Base-by-base conservation (phyloP, 2,797 vertebrate genomes). In the Galaxias olidus region DNA sequence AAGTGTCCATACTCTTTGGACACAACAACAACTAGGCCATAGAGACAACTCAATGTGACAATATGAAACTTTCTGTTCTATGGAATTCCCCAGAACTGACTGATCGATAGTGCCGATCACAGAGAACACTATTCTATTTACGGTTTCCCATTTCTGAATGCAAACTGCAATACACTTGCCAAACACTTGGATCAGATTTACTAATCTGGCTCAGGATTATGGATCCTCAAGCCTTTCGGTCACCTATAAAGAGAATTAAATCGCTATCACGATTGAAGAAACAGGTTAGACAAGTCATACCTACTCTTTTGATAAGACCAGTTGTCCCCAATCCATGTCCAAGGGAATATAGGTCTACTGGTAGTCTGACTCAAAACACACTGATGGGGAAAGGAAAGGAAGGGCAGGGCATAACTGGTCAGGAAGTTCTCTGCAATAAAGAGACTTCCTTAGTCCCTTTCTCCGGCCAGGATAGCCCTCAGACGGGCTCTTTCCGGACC, bases 381-480 rank as follows among this genome's bases (percentile, higher is more conserved):
- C 49, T 51, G 49, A 14, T 15, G 49, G 64, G 40, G 63, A 66
- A 74, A 49, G 69, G 85, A 90, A 90, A 87, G 88, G 90, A 83
- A 87, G 87, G 82, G 89, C 83, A 85, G 68, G 87, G 88, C 66
- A 30, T 30, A 30, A 30, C 30, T 69, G 17, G 20, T 72, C 86
- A 89, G 87, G 87, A 90, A 92, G 88, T 89, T 82, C 82, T 85
- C 84, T 18, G 68, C 73, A 66, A 73, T 79, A 80, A 75, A 72
- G 15, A 65, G 60, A 80, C 81, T 91, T 89, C 88, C 86, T 76
- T 73, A 67, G 61, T 75, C 74, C 65, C 81, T 78, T 83, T 79
- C 77, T 81, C 68, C 66, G 45, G 17, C 79, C 74, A 61, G 62
- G 65, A 69, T 72, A 61, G 70, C 78, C 78, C 73, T 65, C 64